Percentiles rank a stretch among this genome's conserved stretches.
Evolutionary conservation across 2,113 vertebrate species (phyloP).

Genomic region (Pedionomus torquatus): DNA sequence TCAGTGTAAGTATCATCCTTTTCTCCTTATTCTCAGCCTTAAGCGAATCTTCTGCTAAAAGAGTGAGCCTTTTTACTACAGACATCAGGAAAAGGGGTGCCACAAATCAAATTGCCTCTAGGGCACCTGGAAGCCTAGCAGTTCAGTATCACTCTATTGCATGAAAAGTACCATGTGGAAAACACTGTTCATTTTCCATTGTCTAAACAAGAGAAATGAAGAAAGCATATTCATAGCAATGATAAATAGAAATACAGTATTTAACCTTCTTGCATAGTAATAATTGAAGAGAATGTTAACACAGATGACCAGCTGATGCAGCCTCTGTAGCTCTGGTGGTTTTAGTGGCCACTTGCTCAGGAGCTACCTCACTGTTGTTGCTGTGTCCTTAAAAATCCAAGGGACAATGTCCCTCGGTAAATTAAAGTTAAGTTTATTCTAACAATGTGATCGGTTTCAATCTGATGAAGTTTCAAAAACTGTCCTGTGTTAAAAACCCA

Average conservation of each 20-base stretch:
- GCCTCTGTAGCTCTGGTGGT: neutral
- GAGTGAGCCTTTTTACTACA: neutral
- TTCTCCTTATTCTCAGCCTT: neutral
- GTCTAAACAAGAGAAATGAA: neutral
- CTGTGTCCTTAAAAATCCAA: neutral
- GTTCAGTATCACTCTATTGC: neutral
- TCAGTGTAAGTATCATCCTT: neutral
- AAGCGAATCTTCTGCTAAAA: constrained; percentile 2
- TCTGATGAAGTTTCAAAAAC: neutral
- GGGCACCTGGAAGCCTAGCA: neutral
- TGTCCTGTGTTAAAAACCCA: neutral
- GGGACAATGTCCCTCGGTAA: neutral
- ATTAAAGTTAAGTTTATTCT: constrained; percentile 16
- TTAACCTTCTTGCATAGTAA: neutral
- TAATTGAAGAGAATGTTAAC: neutral
- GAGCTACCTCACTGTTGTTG: neutral
- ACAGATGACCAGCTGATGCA: neutral
- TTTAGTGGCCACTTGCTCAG: neutral
- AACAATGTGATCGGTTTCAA: neutral
- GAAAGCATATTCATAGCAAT: neutral
- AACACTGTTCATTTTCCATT: neutral
- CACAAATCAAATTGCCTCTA: neutral
- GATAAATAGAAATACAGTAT: neutral
- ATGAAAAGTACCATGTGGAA: neutral
- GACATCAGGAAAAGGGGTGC: neutral